Conservation (phyloP, 1,140 invertebrate genomes). For the Chironomus tepperi region DNA sequence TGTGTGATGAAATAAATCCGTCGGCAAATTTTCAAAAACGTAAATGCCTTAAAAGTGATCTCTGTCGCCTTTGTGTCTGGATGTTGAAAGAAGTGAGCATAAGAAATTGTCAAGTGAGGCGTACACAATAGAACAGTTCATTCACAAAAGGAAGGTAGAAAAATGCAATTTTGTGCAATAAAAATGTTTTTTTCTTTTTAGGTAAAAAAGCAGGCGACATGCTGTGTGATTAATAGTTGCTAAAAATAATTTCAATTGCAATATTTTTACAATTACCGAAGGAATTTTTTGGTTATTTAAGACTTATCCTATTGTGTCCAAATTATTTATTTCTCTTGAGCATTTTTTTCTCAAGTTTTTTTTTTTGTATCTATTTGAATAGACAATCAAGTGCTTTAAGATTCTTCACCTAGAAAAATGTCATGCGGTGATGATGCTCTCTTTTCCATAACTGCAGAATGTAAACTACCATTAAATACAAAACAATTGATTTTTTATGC, state of each 20-base stretch:
- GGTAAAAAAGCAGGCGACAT: not conserved
- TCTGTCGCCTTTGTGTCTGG: not conserved
- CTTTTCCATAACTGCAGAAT: not conserved
- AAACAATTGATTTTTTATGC: not conserved
- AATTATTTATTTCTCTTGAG: no score
- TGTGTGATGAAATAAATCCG: not conserved
- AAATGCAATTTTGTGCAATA: constrained; percentile 14
- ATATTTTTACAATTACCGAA: constrained; percentile 9
- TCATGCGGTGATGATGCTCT: constrained; percentile 3
- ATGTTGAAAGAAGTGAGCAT: not conserved
- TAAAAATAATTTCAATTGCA: not conserved
- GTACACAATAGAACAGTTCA: not conserved
- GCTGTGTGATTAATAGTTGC: not conserved
- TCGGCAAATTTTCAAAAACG: not conserved
- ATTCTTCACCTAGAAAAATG: not conserved
- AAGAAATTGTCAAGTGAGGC: constrained; percentile 12
- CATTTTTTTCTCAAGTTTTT: not conserved
- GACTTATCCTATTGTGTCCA: not conserved
- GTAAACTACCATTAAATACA: constrained; percentile 1
- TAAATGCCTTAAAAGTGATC: not conserved
- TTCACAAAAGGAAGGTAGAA: not conserved
- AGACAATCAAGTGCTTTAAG: constrained; percentile 4
- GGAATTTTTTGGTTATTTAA: not conserved
- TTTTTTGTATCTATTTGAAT: not conserved
- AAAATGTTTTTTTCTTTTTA: not conserved